A percentile compares a stretch with the other conserved stretches of the same genome.
These are phyloP conservation scores for Gastracanthus pulcherrimus DNA, from an alignment of 2,888 invertebrate genomes.

Conservation along the genomic window DNA sequence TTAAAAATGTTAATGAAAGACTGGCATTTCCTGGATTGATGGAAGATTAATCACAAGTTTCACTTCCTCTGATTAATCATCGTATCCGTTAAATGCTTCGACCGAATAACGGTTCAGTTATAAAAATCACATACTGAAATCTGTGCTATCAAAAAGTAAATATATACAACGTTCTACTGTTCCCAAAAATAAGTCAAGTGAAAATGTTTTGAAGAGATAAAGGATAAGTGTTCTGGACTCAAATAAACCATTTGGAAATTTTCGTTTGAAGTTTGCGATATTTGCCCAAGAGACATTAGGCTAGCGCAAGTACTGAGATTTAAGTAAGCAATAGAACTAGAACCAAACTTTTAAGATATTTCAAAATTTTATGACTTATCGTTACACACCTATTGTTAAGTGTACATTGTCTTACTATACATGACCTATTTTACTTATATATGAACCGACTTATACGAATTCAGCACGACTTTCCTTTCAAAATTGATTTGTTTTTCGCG, in stretches of 20 bases:
- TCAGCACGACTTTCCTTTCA: no score
- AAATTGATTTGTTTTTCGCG: no score
- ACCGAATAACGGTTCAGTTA: slow-evolving; percentile 28
- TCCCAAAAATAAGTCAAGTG: neutral
- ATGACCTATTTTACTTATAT: no score
- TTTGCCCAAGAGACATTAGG: neutral
- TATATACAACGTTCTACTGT: neutral
- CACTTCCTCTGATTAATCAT: slow-evolving; percentile 28
- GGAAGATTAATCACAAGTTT: slow-evolving; percentile 40
- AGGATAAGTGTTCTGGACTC: neutral
- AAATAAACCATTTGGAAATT: neutral
- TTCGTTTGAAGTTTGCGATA: neutral
- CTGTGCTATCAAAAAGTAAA: slow-evolving; percentile 12
- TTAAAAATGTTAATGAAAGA: slow-evolving; percentile 30
- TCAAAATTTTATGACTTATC: neutral
- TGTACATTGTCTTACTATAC: no score
- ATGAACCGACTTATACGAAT: no score
- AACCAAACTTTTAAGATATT: neutral
- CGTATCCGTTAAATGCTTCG: slow-evolving; percentile 9
- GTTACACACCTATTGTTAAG: no score
- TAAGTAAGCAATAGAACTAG: neutral
- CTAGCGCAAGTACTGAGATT: no score
- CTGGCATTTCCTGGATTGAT: slow-evolving; percentile 24
- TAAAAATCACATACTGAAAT: slow-evolving; percentile 15
- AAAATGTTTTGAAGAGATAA: neutral